Percentiles rank a stretch among this genome's conserved stretches.
Evolutionary conservation across 2,113 vertebrate species (phyloP).

Genomic region (Saccopteryx bilineata): DNA sequence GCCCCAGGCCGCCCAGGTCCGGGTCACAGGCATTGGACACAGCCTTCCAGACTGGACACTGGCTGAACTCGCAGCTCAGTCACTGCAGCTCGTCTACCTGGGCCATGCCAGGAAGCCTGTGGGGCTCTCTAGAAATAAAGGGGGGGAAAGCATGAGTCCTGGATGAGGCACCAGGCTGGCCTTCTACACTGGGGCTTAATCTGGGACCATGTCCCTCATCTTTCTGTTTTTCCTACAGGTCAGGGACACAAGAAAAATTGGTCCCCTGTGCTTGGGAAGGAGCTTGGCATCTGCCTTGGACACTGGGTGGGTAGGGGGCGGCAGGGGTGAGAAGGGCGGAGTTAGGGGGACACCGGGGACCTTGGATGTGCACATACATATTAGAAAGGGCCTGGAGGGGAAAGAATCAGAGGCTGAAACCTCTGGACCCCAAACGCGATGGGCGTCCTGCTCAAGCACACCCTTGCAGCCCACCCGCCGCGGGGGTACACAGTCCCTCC

Average conservation of each 20-base stretch:
- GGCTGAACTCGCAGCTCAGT: conserved; percentile 17
- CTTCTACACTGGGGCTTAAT: not conserved
- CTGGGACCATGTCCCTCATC: not conserved
- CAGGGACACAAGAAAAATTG: not conserved
- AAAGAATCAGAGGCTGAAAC: not conserved
- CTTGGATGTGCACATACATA: not conserved
- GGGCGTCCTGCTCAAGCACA: not conserved
- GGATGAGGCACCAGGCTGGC: not conserved
- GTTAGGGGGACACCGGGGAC: not conserved
- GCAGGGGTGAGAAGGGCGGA: not conserved
- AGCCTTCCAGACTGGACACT: conserved; percentile 38
- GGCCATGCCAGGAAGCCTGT: not conserved
- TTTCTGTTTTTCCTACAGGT: not conserved
- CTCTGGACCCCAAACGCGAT: not conserved
- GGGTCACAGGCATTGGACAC: not conserved
- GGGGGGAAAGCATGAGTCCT: not conserved
- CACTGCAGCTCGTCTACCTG: not conserved
- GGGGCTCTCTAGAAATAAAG: not conserved
- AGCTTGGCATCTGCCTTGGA: not conserved
- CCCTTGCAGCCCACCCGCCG: not conserved
- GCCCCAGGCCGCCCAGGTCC: not conserved
- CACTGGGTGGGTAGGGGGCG: not conserved
- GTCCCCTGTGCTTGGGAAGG: not conserved
- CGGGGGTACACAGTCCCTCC: not conserved
- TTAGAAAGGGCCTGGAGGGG: not conserved